Base-by-base conservation (phyloP, 1,140 invertebrate genomes). In the Bombus pyrosoma region DNA sequence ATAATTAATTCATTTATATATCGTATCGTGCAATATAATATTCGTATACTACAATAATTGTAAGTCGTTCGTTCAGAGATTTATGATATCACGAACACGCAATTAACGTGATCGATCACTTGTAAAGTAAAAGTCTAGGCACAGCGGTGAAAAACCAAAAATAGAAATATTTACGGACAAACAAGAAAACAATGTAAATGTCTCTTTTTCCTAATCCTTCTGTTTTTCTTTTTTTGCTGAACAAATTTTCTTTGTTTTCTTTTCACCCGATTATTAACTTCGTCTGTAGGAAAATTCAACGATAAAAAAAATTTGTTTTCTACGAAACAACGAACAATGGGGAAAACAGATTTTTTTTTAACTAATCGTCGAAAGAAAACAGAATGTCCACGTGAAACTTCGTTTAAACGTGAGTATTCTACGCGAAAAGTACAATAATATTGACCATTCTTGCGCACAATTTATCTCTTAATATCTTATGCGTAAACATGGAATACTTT, bases 291-390 rank as follows among this genome's bases (percentile, higher is more conserved):
- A 25, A 73, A 64, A 73, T 8, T 73, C 53, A 85, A 85, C 68
- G 62, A 32, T 32, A 43, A 84, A 57, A 66, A 41, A 73, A 43
- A 41, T 25, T 43, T 32, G 41, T 80, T 72, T 85, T 53, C 68
- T 47, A 41, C 28, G 34, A 73, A 85, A 80, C 53, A 85, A 73
- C 12, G 41, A 84, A 79, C 68, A 79, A 84, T 32, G 13, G n/a
- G 28, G 64, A 62, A 73, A 85, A 85, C 68, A 80, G 25, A 77
- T 71, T 71, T 72, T 83, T 83, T 43, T 34, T 79, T 25, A 72
- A 79, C 8, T 13, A 53, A 10, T 3, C 41, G 71, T 41, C 47
- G 59, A 37, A 66, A 41, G 15, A 5, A 84, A 72, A 62, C 53
- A 0, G 15, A 62, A 72, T 25, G 25, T n/a, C 43, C 39, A 25